phyloP scores from a whole-genome alignment of 1,140 invertebrate species.

The Scylla paramamosain region DNA sequence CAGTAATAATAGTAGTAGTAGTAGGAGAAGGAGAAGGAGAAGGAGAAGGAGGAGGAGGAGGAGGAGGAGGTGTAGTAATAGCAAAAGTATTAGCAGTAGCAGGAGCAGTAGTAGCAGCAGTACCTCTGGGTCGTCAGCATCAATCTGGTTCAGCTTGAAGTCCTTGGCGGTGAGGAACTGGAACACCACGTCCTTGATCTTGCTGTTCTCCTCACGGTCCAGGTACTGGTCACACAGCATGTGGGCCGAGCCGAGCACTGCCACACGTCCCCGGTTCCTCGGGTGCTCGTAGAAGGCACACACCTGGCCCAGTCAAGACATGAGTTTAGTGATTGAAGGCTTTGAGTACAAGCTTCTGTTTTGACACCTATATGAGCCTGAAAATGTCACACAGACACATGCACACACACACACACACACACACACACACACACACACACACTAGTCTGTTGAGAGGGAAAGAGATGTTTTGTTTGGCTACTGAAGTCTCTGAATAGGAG shows the following conservation, averaged over 20 bases:
- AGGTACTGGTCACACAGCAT: constrained; percentile 89
- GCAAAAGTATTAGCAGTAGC: background rate
- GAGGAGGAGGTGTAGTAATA: background rate
- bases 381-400: too few species aligned
- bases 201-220: constrained; percentile 96
- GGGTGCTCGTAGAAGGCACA: constrained; percentile 77
- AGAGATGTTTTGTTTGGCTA: too few species aligned
- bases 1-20: background rate
- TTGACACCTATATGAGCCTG: too few species aligned
- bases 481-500: too few species aligned
- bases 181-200: constrained; percentile 93
- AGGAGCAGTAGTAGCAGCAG: background rate
- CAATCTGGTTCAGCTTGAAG: constrained; percentile 88
- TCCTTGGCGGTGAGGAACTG: constrained; percentile 89
- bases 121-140: constrained; percentile 97
- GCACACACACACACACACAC: too few species aligned
- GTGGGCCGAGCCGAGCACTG: constrained; percentile 83
- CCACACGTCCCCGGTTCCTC: constrained; percentile 81
- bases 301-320: constrained; percentile 46
- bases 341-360: too few species aligned
- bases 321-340: background rate
- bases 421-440: too few species aligned
- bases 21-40: background rate
- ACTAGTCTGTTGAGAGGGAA: too few species aligned
- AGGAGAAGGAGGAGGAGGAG: background rate